Percentiles rank a stretch among this genome's conserved stretches.
Evolutionary conservation across 2,797 vertebrate genomes (phyloP).

Genomic region (Lutjanus argentimaculatus): DNA sequence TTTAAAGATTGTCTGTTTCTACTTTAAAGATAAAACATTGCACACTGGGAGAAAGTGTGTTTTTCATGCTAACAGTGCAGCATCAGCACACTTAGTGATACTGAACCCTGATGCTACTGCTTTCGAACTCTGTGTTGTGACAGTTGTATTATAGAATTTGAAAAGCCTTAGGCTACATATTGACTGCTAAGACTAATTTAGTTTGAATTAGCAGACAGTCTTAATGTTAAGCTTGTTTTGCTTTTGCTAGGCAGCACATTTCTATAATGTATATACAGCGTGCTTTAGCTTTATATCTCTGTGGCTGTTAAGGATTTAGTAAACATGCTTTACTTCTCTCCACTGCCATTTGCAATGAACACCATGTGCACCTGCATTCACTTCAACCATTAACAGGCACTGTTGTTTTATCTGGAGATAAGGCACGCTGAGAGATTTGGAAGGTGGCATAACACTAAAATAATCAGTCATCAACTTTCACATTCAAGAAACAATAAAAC

Average conservation of each 20-base stretch:
- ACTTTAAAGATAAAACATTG: not conserved
- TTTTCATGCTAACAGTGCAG: not conserved
- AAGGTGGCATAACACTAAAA: conserved; percentile 67
- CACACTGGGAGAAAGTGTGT: not conserved
- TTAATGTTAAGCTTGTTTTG: conserved; percentile 33
- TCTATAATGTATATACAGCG: conserved; percentile 32
- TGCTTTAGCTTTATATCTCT: conserved; percentile 20
- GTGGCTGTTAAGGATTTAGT: conserved; percentile 56
- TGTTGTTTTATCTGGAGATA: conserved; percentile 67
- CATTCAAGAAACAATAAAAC: conserved; percentile 72
- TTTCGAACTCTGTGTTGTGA: conserved; percentile 14
- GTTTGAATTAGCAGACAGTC: conserved; percentile 22
- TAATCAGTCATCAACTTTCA: conserved; percentile 77
- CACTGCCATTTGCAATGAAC: conserved; percentile 37
- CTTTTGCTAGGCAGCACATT: conserved; percentile 23
- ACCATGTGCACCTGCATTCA: conserved; percentile 64
- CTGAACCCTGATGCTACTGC: not conserved
- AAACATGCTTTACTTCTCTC: conserved; percentile 36
- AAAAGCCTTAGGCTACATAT: conserved; percentile 14
- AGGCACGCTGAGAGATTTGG: conserved; percentile 75
- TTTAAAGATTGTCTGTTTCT: no score
- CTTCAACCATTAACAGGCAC: conserved; percentile 63
- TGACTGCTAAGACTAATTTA: conserved; percentile 26
- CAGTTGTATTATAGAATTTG: conserved; percentile 3
- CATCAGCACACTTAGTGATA: not conserved